phyloP scores from a whole-genome alignment of 2,113 vertebrate genomes.

The Polypterus senegalus region DNA sequence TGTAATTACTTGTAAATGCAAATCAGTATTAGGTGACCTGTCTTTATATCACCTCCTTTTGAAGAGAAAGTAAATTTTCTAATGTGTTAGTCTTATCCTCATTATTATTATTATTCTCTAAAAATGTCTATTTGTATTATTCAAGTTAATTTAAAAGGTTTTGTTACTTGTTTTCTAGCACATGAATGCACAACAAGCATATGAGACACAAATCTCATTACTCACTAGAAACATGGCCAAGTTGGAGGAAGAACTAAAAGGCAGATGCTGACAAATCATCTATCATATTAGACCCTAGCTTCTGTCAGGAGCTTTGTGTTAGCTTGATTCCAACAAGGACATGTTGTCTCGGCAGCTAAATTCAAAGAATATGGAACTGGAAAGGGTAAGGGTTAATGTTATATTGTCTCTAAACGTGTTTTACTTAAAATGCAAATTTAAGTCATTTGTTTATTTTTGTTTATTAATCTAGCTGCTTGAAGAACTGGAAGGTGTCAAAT shows the following conservation, averaged over 20 bases:
- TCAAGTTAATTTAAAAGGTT: background rate
- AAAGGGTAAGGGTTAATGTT: constrained; percentile 56
- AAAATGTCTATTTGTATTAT: background rate
- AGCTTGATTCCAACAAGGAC: constrained; percentile 83
- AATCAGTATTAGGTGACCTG: too few species aligned
- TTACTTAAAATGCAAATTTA: too few species aligned
- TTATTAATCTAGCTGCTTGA: constrained; percentile 53
- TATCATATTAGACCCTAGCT: constrained; percentile 57
- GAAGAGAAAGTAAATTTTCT: too few species aligned
- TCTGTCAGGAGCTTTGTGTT: constrained; percentile 85
- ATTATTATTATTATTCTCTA: too few species aligned
- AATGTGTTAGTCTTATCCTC: too few species aligned
- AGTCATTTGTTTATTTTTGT: constrained; percentile 6
- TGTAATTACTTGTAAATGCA: too few species aligned
- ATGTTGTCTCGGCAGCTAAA: constrained; percentile 63
- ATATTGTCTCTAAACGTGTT: too few species aligned
- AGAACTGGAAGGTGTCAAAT: constrained; percentile 75
- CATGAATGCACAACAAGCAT: constrained; percentile 74
- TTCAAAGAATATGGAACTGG: constrained; percentile 74
- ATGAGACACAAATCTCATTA: constrained; percentile 77
- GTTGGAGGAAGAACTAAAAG: constrained; percentile 65
- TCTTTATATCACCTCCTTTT: too few species aligned
- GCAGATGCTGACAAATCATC: constrained; percentile 59
- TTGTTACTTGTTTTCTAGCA: constrained; percentile 39
- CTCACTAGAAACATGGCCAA: constrained; percentile 64